Base-by-base conservation (phyloP, 2,113 vertebrate species). In the Phodopus roborovskii region DNA sequence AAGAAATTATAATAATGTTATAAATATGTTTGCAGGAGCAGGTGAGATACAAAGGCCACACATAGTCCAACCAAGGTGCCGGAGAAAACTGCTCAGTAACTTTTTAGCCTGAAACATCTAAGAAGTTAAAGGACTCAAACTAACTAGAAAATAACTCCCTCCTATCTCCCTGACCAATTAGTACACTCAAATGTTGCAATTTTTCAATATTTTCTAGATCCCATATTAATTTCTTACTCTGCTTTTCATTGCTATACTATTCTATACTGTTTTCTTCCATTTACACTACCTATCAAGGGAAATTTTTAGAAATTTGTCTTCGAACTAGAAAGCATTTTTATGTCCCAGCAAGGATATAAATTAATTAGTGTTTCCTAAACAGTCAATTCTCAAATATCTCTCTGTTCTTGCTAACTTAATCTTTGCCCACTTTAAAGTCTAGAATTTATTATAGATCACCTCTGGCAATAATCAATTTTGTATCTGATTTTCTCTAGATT, bases 401-500 rank as follows among this genome's bases (percentile, higher is more conserved):
- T 28, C 28, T 12, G 5, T 39, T 5, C 20, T 39, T 42, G 88
- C 88, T 94, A 48, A 79, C 39, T 68, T 91, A 75, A 81, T 73
- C 3, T n/a, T 45, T 71, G 20, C 17, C 83, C 50, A 86, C 50
- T 45, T 82, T 71, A 82, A 90, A 62, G 20, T 82, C 39, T 19
- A 73, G 12, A 91, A 70, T 92, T n/a, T 64, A 45, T 73, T 88
- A 36, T 15, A 90, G 15, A 50, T 84, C 71, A 62, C 78, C 74
- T 87, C 28, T 17, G 45, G 74, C 86, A 94, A 62, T 58, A 96
- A 93, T 77, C 64, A 92, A 66, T 64, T 95, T 89, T 78, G 28
- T 71, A 84, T 93, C 87, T 94, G 36, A 92, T 93, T 95, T 92
- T 95, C 48, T 79, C 12, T 42, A 91, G 48, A 86, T 94, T 45